Percentiles rank a stretch among this genome's conserved stretches.
These are phyloP conservation scores for Macroglossus sobrinus DNA, from an alignment of 2,113 vertebrate genomes.

Conservation along the genomic window DNA sequence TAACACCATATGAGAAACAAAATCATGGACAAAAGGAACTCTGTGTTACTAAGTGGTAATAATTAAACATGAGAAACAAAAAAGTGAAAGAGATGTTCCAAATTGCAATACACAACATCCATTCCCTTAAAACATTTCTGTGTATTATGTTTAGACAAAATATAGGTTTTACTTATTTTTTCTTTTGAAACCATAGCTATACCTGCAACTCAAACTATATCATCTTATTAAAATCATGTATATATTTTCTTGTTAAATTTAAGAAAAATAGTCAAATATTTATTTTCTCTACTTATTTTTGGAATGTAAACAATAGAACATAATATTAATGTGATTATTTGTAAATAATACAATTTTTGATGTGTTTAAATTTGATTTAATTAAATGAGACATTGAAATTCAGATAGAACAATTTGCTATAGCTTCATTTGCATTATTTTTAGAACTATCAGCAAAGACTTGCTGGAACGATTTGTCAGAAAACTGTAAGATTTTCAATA, in stretches of 20 bases:
- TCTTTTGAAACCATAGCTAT: background rate
- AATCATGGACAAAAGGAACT: background rate
- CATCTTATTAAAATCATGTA: background rate
- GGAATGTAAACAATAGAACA: background rate
- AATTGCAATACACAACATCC: background rate
- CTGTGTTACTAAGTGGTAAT: background rate
- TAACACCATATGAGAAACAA: background rate
- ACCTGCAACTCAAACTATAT: background rate
- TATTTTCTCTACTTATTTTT: background rate
- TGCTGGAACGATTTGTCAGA: slow-evolving; percentile 38
- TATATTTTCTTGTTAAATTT: background rate
- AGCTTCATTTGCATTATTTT: slow-evolving; percentile 69
- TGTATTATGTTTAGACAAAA: background rate
- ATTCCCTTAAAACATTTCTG: background rate
- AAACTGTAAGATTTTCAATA: slow-evolving; percentile 53
- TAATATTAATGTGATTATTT: slow-evolving; percentile 53
- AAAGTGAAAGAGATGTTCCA: background rate
- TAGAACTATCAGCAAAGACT: slow-evolving; percentile 61
- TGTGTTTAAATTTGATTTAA: slow-evolving; percentile 16
- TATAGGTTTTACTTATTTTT: background rate
- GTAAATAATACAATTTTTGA: slow-evolving; percentile 45
- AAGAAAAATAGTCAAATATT: background rate
- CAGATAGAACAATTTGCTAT: slow-evolving; percentile 65
- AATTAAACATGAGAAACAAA: background rate
- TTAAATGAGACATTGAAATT: slow-evolving; percentile 56